A percentile compares a stretch with the other conserved stretches of the same genome.
phyloP scores from a whole-genome alignment of 64 coral and sea anemone genomes.

The Pocillopora damicornis region DNA sequence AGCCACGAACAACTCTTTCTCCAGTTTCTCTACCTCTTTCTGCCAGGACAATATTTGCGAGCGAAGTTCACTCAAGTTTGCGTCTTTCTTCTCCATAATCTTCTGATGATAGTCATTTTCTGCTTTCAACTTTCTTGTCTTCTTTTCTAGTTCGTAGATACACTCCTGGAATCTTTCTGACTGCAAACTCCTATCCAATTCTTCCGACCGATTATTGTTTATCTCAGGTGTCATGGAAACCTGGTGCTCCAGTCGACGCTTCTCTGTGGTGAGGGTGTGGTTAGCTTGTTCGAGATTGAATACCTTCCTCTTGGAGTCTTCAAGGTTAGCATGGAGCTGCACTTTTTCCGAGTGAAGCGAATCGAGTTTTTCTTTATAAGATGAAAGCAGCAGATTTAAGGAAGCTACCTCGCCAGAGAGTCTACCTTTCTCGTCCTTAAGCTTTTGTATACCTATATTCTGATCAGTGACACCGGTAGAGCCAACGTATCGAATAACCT shows the following conservation, averaged over 20 bases:
- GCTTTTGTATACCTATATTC: neutral
- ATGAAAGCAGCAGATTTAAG: neutral
- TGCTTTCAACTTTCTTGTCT: neutral
- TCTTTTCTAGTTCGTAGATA: constrained; percentile 1
- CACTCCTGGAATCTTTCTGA: neutral
- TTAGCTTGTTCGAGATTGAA: neutral
- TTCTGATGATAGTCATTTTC: neutral
- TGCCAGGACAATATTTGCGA: neutral
- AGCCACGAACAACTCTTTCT: neutral
- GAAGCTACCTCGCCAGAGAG: neutral
- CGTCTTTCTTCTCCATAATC: neutral
- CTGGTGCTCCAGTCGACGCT: neutral
- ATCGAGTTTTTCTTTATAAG: constrained; percentile 5
- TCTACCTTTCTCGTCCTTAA: neutral
- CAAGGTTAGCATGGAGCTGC: neutral
- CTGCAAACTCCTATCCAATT: neutral
- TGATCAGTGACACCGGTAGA: neutral
- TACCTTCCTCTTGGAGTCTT: neutral
- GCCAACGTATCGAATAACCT: neutral
- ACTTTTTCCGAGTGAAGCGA: neutral
- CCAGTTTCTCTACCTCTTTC: neutral
- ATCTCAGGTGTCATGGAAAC: neutral
- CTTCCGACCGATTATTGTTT: neutral
- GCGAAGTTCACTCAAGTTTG: neutral
- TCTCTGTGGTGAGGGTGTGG: neutral